These are phyloP conservation scores for Eulemur coronatus DNA, from an alignment of 2,797 vertebrate genomes.

Conservation along the genomic window DNA sequence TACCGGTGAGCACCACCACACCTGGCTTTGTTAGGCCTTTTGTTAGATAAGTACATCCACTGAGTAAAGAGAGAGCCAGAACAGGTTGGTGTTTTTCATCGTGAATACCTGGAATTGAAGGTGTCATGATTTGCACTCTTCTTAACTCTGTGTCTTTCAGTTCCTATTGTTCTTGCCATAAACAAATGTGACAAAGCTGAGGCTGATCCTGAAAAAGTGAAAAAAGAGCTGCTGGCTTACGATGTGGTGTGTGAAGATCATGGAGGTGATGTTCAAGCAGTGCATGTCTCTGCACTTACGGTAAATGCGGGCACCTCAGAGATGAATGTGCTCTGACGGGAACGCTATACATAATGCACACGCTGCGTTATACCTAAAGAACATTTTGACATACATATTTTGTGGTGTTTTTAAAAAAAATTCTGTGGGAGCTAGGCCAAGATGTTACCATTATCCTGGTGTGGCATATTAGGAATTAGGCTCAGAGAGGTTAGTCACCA, in stretches of 20 bases:
- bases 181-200: slow-evolving; percentile 96
- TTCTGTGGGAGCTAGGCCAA: neutral
- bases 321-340: accelerated
- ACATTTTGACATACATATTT: neutral
- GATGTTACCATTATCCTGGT: neutral
- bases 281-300: slow-evolving; percentile 94
- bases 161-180: slow-evolving; percentile 94
- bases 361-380: neutral
- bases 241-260: slow-evolving; percentile 95
- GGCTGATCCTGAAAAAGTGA: slow-evolving; percentile 91
- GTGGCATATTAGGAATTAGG: neutral
- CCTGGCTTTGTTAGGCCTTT: neutral
- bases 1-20: too few species aligned
- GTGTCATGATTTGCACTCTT: neutral
- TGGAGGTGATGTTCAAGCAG: slow-evolving; percentile 94
- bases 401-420: neutral
- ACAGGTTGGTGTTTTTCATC: neutral
- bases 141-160: slow-evolving; percentile 75
- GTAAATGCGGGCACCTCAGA: slow-evolving; percentile 77
- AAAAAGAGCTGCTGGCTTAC: slow-evolving; percentile 90
- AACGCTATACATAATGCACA: accelerated
- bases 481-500: slow-evolving; percentile 11
- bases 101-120: neutral
- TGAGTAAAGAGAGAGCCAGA: neutral
- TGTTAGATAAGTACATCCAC: neutral